Percentiles rank a stretch among this genome's conserved stretches.
phyloP scores from a whole-genome alignment of 2,113 vertebrate genomes.

The Triplophysa dalaica region DNA sequence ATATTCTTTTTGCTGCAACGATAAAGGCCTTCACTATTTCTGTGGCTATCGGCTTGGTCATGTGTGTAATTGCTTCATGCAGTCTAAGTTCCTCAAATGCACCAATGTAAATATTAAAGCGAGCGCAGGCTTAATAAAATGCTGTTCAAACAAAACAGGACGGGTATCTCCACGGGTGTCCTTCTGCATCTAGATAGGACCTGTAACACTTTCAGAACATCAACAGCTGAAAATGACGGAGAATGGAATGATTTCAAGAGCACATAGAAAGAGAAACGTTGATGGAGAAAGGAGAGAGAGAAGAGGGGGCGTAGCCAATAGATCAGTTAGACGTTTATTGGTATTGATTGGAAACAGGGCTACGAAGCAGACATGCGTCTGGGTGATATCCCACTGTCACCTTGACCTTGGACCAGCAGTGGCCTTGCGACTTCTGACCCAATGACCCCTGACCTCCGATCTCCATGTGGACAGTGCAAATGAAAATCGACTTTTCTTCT shows the following conservation, averaged over 20 bases:
- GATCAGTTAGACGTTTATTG: conserved; percentile 80
- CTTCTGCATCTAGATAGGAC: conserved; percentile 46
- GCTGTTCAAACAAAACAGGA: conserved; percentile 77
- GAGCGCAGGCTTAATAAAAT: conserved; percentile 75
- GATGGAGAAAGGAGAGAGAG: background rate
- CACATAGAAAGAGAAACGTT: conserved; percentile 10
- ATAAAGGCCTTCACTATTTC: conserved; percentile 72
- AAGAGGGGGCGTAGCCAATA: conserved; percentile 58
- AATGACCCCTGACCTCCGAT: conserved; percentile 59
- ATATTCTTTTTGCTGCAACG: conserved; percentile 67
- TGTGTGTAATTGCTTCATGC: conserved; percentile 76
- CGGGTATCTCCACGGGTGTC: conserved; percentile 67
- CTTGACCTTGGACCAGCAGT: conserved; percentile 86
- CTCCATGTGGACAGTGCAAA: conserved; percentile 65
- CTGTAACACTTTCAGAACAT: conserved; percentile 4
- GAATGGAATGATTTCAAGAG: conserved; percentile 10
- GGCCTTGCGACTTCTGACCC: conserved; percentile 56
- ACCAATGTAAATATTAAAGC: conserved; percentile 80
- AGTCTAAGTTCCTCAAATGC: conserved; percentile 71
- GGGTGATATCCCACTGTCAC: conserved; percentile 77
- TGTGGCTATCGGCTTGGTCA: conserved; percentile 75
- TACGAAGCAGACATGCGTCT: conserved; percentile 82
- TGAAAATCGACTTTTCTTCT: conserved; percentile 60
- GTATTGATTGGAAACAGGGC: conserved; percentile 88
- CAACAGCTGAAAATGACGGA: background rate